Base-by-base conservation (phyloP, 1,140 invertebrate species). In the Drusus annulatus region DNA sequence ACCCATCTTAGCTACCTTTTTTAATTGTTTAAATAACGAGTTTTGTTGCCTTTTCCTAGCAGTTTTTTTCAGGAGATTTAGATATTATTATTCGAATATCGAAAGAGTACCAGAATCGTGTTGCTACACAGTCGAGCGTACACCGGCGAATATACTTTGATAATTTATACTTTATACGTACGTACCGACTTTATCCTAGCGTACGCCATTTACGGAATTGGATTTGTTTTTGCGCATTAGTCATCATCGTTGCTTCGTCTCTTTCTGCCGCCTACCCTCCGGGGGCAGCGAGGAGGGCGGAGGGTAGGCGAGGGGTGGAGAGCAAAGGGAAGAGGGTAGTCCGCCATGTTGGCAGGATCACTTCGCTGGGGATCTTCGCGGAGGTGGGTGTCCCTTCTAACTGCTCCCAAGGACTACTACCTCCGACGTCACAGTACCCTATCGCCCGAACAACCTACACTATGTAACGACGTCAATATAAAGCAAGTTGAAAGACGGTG, bases 171-270 rank as follows among this genome's bases (percentile, higher is more conserved):
- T 71, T 81, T 81, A 81, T 81, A 81, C 76, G 45, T 78, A 78
- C 23, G 63, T 78, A 56, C 31, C 50, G 58, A 63, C 51, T 78
- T 76, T 62, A 60, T 62, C 17, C 54, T 76, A 74, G 54, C 63
- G 65, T 58, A 71, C 73, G 63, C 79, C 82, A 83, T 83, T 83
- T 83, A 81, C 82, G 82, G 82, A 83, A 83, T 83, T 83, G 82
- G 82, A 81, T 83, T 83, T 83, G 82, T 83, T 83, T 83, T 83
- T 83, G 80, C 79, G 82, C 82, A 81, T 83, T 83, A 83, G 82
- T 83, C 82, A 83, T 83, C 82, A 83, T 83, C 80, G 82, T 79
- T 76, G 60, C 71, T 75, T 17, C 71, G 62, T 62, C 82, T 52
- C 78, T 78, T 58, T 77, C 69, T 25, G 25, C 21, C 62, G 62